phyloP scores from a whole-genome alignment of 2,113 vertebrate species.

The Sitta europaea region DNA sequence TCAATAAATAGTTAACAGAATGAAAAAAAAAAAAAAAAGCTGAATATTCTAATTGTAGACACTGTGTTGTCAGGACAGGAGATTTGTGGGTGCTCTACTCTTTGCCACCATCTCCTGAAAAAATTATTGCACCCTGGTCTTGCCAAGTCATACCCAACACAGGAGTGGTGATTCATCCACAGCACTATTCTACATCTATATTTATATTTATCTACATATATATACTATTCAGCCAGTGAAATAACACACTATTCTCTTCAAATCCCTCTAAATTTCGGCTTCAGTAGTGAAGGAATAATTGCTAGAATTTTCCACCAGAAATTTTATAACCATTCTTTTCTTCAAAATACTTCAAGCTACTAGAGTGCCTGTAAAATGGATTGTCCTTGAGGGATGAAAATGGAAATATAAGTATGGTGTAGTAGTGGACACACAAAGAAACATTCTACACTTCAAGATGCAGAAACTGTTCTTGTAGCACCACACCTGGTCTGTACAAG shows the following conservation, averaged over 20 bases:
- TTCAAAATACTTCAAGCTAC: background rate
- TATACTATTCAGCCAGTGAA: background rate
- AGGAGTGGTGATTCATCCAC: background rate
- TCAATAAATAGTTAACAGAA: background rate
- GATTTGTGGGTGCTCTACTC: background rate
- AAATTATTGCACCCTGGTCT: background rate
- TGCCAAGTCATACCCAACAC: background rate
- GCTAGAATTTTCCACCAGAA: background rate
- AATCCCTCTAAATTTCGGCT: background rate
- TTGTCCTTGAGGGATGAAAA: background rate
- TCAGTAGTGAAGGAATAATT: background rate
- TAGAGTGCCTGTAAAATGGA: background rate
- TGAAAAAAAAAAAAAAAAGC: background rate
- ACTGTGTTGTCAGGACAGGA: rapidly evolving
- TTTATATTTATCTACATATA: too few species aligned
- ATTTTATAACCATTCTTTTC: background rate
- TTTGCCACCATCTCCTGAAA: background rate
- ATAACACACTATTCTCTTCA: background rate
- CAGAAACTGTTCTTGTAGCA: background rate
- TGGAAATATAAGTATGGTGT: background rate
- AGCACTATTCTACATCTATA: background rate
- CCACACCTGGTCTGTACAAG: rapidly evolving
- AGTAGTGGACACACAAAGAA: background rate
- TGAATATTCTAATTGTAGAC: background rate
- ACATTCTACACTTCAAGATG: background rate